Base-by-base conservation (phyloP, 2,888 invertebrate genomes). In the Unio pictorum region DNA sequence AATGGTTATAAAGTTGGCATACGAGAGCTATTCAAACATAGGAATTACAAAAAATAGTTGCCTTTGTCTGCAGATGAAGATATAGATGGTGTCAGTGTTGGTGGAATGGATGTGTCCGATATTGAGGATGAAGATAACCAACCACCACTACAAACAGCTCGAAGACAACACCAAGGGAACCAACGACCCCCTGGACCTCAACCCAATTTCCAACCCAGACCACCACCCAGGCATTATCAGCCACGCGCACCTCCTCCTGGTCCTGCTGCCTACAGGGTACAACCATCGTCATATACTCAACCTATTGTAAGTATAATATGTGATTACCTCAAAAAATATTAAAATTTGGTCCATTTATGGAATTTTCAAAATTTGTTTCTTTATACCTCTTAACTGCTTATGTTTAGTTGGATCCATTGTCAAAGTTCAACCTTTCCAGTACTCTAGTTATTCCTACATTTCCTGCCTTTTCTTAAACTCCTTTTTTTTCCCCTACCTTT, bases 51-150 rank as follows among this genome's bases (percentile, higher is more conserved):
- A 45, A 45, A 45, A 45, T 11, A 45, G 45, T 45, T 58, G 23
- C 58, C 57, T 65, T 30, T 26, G 26, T 54, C 57, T 23, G 66
- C 59, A 23, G 81, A 83, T 45, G 86, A 84, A 55, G 86, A 86
- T 59, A 82, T 84, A 30, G 85, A 86, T 45, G 84, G 81, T 45
- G 86, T 88, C n/a, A 88, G 87, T 81, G 87, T 84, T 0, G 88
- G 86, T n/a, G 88, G 84, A 23, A 89, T 89, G 88, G 88, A 88
- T 70, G 87, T 88, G 15, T 88, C 88, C 0, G 88, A 88, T 74
- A 83, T 87, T 28, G 87, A 86, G 28, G 86, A 84, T 63, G 80
- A 81, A 3, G 80, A 83, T 28, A 71, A 74, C 6, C 64, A 67
- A 23, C 61, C 55, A 55, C 70, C 71, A 11, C 73, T 74, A 15